Percentiles rank a stretch among this genome's conserved stretches.
Evolutionary conservation across 2,797 vertebrate genomes (phyloP).

Genomic region (Anabacerthia variegaticeps): DNA sequence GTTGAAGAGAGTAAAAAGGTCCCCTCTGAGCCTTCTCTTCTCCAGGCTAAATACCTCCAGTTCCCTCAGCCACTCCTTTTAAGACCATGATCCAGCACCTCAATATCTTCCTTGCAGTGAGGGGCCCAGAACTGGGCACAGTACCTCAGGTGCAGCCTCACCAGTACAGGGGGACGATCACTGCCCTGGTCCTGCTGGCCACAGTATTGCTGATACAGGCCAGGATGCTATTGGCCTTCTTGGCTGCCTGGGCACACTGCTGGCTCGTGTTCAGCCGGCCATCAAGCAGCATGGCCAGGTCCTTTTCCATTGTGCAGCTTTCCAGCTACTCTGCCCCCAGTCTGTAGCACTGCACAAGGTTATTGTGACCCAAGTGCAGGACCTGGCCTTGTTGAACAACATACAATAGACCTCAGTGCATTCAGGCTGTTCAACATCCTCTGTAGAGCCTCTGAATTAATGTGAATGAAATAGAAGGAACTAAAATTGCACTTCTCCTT

Average conservation of each 20-base stretch:
- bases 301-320: neutral
- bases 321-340: neutral
- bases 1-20: neutral
- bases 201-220: accelerated
- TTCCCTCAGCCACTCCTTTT: neutral
- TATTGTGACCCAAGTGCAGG: neutral
- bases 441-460: neutral
- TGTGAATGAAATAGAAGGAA: neutral
- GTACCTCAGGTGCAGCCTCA: accelerated
- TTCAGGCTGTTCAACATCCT: neutral
- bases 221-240: neutral
- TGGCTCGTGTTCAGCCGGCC: neutral
- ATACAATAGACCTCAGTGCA: accelerated
- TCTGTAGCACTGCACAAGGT: neutral
- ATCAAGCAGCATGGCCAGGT: too few relatives aligned
- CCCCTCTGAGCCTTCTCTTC: neutral
- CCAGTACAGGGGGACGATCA: accelerated
- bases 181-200: neutral
- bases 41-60: neutral
- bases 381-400: neutral
- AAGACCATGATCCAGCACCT: accelerated
- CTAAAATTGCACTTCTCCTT: neutral
- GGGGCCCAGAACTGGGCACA: neutral
- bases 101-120: neutral
- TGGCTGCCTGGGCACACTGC: neutral